Evolutionary conservation across 92 coral and sea anemone species (phyloP).

Genomic region (Chrysogorgia sp.): DNA sequence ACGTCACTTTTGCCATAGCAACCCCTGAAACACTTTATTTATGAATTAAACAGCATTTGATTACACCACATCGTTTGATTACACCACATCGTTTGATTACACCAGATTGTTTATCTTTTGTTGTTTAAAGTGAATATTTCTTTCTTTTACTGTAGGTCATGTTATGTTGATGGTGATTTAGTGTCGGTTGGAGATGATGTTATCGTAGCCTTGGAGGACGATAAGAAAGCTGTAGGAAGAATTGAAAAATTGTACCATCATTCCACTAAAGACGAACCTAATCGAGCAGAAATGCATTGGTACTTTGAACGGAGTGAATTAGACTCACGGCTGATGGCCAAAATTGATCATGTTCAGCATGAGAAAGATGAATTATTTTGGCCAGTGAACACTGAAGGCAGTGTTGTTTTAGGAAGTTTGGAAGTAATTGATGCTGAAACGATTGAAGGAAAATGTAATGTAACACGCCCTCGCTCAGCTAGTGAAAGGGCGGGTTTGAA

Average conservation of each 20-base stretch:
- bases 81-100: no score
- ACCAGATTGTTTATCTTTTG: no score
- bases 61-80: no score
- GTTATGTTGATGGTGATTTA: conserved; percentile 45
- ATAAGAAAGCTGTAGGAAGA: conserved; percentile 59
- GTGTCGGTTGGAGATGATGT: conserved; percentile 72
- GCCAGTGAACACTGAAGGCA: conserved; percentile 54
- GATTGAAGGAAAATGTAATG: conserved; percentile 62
- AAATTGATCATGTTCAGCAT: conserved; percentile 17
- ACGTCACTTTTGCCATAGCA: no score
- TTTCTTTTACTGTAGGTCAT: no score
- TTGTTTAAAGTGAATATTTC: no score
- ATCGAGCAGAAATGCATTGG: conserved; percentile 79
- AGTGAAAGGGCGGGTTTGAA: conserved; percentile 4
- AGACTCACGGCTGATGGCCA: conserved; percentile 9
- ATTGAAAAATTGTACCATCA: conserved; percentile 62
- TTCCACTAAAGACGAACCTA: conserved; percentile 51
- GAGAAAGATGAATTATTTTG: conserved; percentile 65
- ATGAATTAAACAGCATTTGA: no score
- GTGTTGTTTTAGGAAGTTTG: conserved; percentile 11
- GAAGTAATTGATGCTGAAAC: conserved; percentile 83
- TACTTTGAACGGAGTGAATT: conserved; percentile 64
- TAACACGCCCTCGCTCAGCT: conserved; percentile 37
- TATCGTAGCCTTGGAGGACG: conserved; percentile 52
- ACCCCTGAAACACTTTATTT: no score